Conservation (phyloP, 2,888 invertebrate genomes). For the Andrena bicolor region DNA sequence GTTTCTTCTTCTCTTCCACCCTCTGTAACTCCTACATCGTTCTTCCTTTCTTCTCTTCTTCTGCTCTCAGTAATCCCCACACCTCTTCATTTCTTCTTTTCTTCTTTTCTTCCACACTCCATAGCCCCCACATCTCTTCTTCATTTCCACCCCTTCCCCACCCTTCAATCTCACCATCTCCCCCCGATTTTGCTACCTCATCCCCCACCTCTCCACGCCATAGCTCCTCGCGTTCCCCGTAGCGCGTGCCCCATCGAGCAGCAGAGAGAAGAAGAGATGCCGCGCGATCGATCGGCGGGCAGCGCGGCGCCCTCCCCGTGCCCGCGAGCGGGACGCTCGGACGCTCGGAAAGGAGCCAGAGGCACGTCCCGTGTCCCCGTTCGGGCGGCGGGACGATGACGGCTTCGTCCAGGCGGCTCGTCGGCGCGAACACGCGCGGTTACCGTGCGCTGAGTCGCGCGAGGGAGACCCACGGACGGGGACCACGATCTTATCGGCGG, state of each 20-base stretch:
- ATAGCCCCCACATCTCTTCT: background rate
- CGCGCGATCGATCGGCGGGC: slow-evolving; percentile 9
- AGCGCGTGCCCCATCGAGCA: slow-evolving; percentile 65
- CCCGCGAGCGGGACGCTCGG: background rate
- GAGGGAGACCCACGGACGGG: background rate
- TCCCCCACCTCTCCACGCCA: slow-evolving; percentile 26
- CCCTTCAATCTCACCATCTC: background rate
- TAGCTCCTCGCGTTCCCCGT: slow-evolving; percentile 4
- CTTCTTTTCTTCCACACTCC: background rate
- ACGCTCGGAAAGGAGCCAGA: background rate
- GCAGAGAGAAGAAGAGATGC: slow-evolving; percentile 18
- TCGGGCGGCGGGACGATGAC: slow-evolving; percentile 34
- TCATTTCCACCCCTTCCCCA: background rate
- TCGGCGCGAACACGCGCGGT: slow-evolving; percentile 2
- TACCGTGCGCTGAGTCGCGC: background rate
- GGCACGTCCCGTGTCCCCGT: slow-evolving; percentile 38
- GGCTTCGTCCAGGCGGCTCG: slow-evolving; percentile 4
- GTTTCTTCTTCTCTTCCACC: background rate
- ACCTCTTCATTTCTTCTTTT: background rate
- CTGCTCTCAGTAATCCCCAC: background rate
- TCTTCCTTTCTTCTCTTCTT: no score
- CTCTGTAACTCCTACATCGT: background rate
- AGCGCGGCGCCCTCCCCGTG: background rate
- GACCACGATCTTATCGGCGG: slow-evolving; percentile 37
- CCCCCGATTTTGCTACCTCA: background rate